phyloP scores from a whole-genome alignment of 2,888 invertebrate species.

The Leptothorax acervorum region DNA sequence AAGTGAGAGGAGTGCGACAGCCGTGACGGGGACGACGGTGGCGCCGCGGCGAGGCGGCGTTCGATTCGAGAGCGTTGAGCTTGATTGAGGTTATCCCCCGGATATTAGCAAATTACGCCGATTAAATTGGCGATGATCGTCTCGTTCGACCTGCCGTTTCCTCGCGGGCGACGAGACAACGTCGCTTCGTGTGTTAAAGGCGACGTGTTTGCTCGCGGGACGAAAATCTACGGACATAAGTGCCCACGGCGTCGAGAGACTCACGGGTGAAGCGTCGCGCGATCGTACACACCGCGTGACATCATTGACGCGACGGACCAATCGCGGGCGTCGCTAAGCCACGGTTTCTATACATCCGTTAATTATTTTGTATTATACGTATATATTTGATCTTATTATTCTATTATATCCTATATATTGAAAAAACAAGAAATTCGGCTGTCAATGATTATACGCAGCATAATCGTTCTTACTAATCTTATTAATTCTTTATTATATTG shows the following conservation, averaged over 20 bases:
- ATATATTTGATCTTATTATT: neutral
- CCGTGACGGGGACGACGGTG: constrained; percentile 59
- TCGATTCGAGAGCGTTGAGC: constrained; percentile 34
- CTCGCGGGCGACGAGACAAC: neutral
- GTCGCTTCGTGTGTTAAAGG: neutral
- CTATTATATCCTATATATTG: neutral
- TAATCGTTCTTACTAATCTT: neutral
- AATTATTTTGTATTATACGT: neutral
- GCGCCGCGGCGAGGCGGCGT: constrained; percentile 68
- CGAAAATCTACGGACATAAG: constrained; percentile 21
- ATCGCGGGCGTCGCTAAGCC: constrained; percentile 31
- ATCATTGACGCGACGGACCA: constrained; percentile 67
- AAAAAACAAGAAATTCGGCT: neutral
- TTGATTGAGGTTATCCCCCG: constrained; percentile 76
- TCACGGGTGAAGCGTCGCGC: constrained; percentile 60
- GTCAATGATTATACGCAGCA: neutral
- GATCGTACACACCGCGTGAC: constrained; percentile 71
- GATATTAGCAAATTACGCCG: neutral
- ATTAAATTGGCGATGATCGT: neutral
- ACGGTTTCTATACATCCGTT: neutral
- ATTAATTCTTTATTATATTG: neutral
- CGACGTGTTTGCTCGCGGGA: neutral
- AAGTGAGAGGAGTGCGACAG: neutral
- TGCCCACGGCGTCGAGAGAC: constrained; percentile 47
- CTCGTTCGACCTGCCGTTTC: neutral